Base-by-base conservation (phyloP, 2,797 vertebrate species). In the Amblyraja radiata region DNA sequence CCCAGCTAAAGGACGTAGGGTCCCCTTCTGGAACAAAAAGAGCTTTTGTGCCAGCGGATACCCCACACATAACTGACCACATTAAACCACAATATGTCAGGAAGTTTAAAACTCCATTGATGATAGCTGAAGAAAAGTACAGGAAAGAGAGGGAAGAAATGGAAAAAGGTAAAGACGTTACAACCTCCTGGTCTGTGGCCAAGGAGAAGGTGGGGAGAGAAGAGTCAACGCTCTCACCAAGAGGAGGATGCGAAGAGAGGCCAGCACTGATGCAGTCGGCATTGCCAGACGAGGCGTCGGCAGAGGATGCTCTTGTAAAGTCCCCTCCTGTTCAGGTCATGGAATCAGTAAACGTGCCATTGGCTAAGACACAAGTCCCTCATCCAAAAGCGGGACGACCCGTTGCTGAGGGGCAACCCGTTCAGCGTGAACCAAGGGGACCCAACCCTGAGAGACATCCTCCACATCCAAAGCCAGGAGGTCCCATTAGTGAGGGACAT, bases 61-160 rank as follows among this genome's bases (percentile, higher is more conserved):
- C 97, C 91, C 97, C 97, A 83, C 96, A 97, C 63, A 96, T 97
- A 78, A 96, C 95, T 78, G 96, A 97, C 93, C 94, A 96, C 73
- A 96, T 95, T 25, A 94, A 93, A 93, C 95, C 94, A 94, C 97
- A 95, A 95, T 96, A 96, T 14, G 93, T 94, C 83, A 97, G 96
- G 94, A 98, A 97, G 97, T 99, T 98, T 95, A 97, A 96, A 95
- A 98, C 98, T 23, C 97, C 97, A n/a, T 95, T 99, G 95, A 99
- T 99, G 95, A 97, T 98, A 94, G 97, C 98, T 77, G 98, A 98
- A 95, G 97, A 97, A 95, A 98, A 97, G 94, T 98, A 96, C 93
- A 95, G 97, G 79, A 97, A 97, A 93, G 95, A 97, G 93, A 97
- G 39, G 93, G 97, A 97, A 84, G 97, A 97, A 93, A 94, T 93